phyloP scores from a whole-genome alignment of 1,140 invertebrate genomes.

The Adelges cooleyi region DNA sequence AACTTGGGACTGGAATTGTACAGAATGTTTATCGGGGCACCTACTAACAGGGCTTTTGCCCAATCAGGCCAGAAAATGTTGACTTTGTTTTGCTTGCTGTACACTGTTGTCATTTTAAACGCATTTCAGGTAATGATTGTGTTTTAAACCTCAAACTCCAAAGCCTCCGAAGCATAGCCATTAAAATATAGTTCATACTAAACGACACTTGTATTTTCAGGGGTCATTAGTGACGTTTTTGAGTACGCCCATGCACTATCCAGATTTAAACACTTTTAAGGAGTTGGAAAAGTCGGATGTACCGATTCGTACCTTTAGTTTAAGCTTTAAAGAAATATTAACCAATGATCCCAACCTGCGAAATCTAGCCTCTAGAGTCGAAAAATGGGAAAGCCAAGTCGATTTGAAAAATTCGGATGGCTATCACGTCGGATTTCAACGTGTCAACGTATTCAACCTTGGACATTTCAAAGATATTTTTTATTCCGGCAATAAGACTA shows the following conservation, averaged over 20 bases:
- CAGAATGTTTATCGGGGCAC: conserved; percentile 13
- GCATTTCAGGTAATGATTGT: conserved; percentile 14
- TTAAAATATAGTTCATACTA: no score
- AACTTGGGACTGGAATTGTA: conserved; percentile 19
- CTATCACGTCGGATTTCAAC: conserved; percentile 26
- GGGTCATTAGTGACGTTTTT: conserved; percentile 33
- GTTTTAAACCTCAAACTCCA: no score
- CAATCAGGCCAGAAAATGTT: conserved; percentile 35
- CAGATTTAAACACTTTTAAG: conserved; percentile 38
- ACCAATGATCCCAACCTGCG: conserved; percentile 20
- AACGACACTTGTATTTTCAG: not conserved
- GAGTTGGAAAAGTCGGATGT: conserved; percentile 38
- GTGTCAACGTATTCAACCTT: conserved; percentile 25
- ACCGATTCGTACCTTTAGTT: conserved; percentile 32
- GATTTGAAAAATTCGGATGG: conserved; percentile 9
- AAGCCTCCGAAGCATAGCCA: no score
- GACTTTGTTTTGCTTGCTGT: conserved; percentile 34
- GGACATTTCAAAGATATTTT: conserved; percentile 27
- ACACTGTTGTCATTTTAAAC: conserved; percentile 35
- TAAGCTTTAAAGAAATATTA: conserved; percentile 27
- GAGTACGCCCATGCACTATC: conserved; percentile 35
- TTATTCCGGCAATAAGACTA: not conserved
- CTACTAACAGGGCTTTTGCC: conserved; percentile 27
- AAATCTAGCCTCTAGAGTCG: not conserved
- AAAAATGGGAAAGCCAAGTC: not conserved